A percentile compares a stretch with the other conserved stretches of the same genome.
These are phyloP conservation scores for Verasper variegatus DNA, from an alignment of 2,113 vertebrate genomes.

Conservation along the genomic window DNA sequence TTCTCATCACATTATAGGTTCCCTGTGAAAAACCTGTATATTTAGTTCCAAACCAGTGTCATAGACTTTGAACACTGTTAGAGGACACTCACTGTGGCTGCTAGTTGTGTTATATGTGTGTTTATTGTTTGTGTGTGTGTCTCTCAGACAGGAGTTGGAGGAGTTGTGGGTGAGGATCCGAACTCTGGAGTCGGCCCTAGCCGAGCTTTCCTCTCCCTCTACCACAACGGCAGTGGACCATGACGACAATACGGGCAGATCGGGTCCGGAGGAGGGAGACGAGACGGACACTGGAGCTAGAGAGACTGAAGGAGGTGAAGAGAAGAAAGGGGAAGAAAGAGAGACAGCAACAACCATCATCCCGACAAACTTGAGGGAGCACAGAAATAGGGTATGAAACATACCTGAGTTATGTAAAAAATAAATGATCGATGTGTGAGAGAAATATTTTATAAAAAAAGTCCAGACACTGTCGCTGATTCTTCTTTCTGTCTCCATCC, in stretches of 20 bases:
- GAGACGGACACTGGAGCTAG: neutral
- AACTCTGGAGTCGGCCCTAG: conserved; percentile 47
- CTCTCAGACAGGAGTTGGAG: conserved; percentile 66
- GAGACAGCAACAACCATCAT: conserved; percentile 81
- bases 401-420: conserved; percentile 9
- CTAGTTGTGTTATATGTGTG: neutral
- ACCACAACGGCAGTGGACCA: conserved; percentile 6
- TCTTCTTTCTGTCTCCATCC: neutral
- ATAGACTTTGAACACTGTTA: no score
- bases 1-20: no score
- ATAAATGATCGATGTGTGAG: neutral
- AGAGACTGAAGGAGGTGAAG: neutral
- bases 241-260: neutral
- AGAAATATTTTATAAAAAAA: conserved; percentile 14
- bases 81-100: no score
- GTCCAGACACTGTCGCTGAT: conserved; percentile 5
- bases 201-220: conserved; percentile 10
- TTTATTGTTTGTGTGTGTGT: neutral
- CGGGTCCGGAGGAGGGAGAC: conserved; percentile 19
- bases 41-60: no score
- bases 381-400: conserved; percentile 79
- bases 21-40: no score
- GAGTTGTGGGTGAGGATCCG: conserved; percentile 49
- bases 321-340: conserved; percentile 15
- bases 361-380: conserved; percentile 84